Base-by-base conservation (phyloP, 2,113 vertebrate species). In the Pseudois nayaur region DNA sequence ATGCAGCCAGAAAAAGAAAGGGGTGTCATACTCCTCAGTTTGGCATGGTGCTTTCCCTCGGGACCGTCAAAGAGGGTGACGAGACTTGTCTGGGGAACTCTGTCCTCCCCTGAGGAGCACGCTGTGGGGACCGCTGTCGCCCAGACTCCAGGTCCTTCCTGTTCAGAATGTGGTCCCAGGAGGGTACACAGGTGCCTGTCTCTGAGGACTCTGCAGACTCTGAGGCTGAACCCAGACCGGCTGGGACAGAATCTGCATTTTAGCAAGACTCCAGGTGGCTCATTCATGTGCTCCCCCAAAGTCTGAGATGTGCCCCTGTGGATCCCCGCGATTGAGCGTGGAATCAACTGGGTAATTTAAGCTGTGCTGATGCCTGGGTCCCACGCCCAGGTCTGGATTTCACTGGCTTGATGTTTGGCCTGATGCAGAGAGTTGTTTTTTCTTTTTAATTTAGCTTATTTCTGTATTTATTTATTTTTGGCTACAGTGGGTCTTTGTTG, bases 141-240 rank as follows among this genome's bases (percentile, higher is more conserved):
- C 76, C 29, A 3, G 10, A 11, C 31, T 13, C 45, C 19, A 21
- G n/a, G 59, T 40, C 74, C 85, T 83, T 60, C 50, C 45, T 27
- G 9, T 10, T 62, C 21, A 1, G 16, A 8, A 11, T 17, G 14
- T 16, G 40, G 31, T 12, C 43, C 3, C 0, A 0, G 25, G 21
- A 16, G 27, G 12, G 15, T 36, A 3, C 71, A 40, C 3, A 52
- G 83, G 55, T 23, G 21, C 82, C 59, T 23, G 31, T 45, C 71
- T 40, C 43, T 83, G 64, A 81, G 67, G 88, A n/a, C 71, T 40
- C 21, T 17, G 33, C 52, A 60, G 25, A 6, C 1, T 40, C 2
- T 3, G 13, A 84, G 17, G 6, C 23, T 15, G 15, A 11, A 15
- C 23, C 43, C 10, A 27, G 71, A 31, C 11, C 48, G 6, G 2